A percentile compares a stretch with the other conserved stretches of the same genome.
phyloP scores from a whole-genome alignment of 2,113 vertebrate species.

The Glaucidium brasilianum region DNA sequence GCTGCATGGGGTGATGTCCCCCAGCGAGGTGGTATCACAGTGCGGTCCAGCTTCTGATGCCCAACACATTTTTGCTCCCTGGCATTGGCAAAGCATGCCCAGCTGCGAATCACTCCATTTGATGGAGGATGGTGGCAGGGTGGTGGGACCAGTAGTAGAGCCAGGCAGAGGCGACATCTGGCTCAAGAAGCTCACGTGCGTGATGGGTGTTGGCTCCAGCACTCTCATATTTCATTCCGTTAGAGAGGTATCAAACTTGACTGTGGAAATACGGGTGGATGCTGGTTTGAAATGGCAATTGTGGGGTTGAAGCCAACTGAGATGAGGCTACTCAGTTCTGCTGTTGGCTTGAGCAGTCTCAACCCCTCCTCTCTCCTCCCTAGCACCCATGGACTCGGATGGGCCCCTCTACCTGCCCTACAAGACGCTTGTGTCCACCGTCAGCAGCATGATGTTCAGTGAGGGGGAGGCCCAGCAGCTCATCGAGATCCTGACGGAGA shows the following conservation, averaged over 20 bases:
- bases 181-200: accelerated
- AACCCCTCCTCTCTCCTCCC: background rate
- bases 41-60: background rate
- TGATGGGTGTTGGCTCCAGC: background rate
- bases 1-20: accelerated
- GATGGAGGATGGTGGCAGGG: background rate
- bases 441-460: slow-evolving; percentile 88
- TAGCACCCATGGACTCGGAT: slow-evolving; percentile 69
- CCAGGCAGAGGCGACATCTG: background rate
- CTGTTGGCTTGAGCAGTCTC: background rate
- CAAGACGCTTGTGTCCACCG: slow-evolving; percentile 84
- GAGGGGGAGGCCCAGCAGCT: slow-evolving; percentile 88
- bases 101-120: background rate
- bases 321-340: background rate
- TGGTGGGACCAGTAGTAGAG: background rate
- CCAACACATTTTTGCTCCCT: background rate
- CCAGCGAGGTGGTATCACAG: background rate
- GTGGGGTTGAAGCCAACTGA: background rate
- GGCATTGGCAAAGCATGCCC: background rate
- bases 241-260: background rate
- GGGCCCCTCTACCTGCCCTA: slow-evolving; percentile 85
- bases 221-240: background rate
- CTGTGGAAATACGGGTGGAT: background rate
- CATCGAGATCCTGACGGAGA: slow-evolving; percentile 91
- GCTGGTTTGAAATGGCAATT: background rate